Conservation (phyloP, 2,797 vertebrate genomes). For the Phoxinus dragarum region DNA sequence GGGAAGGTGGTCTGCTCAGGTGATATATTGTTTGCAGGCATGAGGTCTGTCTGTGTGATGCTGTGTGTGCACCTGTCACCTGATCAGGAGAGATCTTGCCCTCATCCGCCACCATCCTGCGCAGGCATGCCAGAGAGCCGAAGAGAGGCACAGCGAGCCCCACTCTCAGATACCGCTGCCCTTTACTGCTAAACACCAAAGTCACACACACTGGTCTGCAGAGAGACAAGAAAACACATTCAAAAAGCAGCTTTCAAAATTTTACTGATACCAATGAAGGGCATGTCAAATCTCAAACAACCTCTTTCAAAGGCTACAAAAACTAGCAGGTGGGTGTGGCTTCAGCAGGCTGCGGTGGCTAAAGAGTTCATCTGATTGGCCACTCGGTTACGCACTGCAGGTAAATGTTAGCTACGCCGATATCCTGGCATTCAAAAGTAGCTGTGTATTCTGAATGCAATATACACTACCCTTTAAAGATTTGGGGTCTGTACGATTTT, state of each 20-base stretch:
- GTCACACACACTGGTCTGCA: constrained; percentile 76
- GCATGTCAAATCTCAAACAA: neutral
- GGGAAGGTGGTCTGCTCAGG: neutral
- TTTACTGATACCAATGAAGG: neutral
- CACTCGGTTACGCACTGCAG: neutral
- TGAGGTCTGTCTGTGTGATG: constrained; percentile 36
- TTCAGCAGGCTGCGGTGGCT: neutral
- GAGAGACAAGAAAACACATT: neutral
- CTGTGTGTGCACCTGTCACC: constrained; percentile 68
- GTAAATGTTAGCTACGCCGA: neutral
- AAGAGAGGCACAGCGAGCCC: constrained; percentile 82
- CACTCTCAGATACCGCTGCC: constrained; percentile 78
- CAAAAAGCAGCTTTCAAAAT: constrained; percentile 8
- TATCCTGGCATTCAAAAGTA: neutral
- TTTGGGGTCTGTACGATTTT: no score
- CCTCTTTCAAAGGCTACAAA: neutral
- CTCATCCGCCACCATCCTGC: constrained; percentile 83
- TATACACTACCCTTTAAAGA: neutral
- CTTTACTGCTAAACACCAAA: constrained; percentile 81
- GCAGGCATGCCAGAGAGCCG: constrained; percentile 79
- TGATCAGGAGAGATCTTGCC: constrained; percentile 79
- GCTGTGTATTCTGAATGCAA: neutral
- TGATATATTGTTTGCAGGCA: constrained; percentile 2
- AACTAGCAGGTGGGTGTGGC: neutral
- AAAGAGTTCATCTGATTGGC: neutral